Conservation (phyloP, 2,888 invertebrate genomes). For the Barypeithes pellucidus region DNA sequence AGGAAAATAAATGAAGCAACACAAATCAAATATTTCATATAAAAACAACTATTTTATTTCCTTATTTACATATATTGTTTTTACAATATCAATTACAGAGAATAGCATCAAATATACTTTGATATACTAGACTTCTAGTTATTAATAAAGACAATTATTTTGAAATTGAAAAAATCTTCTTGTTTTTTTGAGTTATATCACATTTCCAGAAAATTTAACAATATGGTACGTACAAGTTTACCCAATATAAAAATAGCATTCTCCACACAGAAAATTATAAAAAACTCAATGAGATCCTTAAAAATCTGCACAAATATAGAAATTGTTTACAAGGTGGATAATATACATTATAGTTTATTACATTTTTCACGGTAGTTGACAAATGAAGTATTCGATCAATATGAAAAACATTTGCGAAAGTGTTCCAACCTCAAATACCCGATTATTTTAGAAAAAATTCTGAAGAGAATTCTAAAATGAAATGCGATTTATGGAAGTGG, state of each 20-base stretch:
- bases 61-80: conserved; percentile 66
- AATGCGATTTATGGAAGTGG: too few species aligned
- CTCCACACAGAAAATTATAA: conserved; percentile 54
- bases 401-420: too few species aligned
- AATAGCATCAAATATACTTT: conserved; percentile 69
- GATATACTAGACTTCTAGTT: conserved; percentile 55
- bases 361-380: conserved; percentile 30
- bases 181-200: conserved; percentile 64
- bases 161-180: conserved; percentile 62
- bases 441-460: too few species aligned
- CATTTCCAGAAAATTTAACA: conserved; percentile 68
- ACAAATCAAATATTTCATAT: conserved; percentile 55
- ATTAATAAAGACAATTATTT: conserved; percentile 60
- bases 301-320: conserved; percentile 54
- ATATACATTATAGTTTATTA: conserved; percentile 44
- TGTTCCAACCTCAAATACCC: too few species aligned
- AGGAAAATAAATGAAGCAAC: conserved; percentile 14
- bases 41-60: conserved; percentile 65
- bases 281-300: conserved; percentile 58
- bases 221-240: conserved; percentile 59
- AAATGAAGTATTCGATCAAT: conserved; percentile 8
- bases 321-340: conserved; percentile 45
- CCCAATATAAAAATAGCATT: conserved; percentile 63
- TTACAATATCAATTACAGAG: conserved; percentile 67
- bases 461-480: too few species aligned